Conservation (phyloP, 2,113 vertebrate genomes). For the Sylvilagus bachmani region DNA sequence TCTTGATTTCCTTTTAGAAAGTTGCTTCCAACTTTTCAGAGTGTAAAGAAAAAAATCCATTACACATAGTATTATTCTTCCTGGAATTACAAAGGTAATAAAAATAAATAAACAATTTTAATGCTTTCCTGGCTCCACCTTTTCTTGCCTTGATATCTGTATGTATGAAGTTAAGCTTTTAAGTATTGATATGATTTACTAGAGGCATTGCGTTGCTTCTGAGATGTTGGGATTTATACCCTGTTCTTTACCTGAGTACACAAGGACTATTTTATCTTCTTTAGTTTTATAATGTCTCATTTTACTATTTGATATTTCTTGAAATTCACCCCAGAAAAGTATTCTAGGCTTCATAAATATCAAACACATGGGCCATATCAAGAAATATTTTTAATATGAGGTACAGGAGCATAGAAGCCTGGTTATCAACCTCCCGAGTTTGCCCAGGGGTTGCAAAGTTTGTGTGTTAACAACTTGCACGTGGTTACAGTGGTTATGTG, state of each 20-base stretch:
- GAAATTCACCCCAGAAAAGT: conserved; percentile 2
- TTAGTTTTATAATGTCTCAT: not conserved
- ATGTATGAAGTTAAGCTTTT: not conserved
- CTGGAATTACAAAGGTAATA: not conserved
- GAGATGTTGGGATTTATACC: not conserved
- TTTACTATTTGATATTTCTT: not conserved
- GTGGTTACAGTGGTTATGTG: not conserved
- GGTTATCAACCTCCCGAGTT: not conserved
- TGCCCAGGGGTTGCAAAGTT: not conserved
- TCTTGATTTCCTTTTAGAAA: conserved; percentile 42
- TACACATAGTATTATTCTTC: not conserved
- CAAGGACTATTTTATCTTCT: not conserved
- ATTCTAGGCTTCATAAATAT: too few species aligned
- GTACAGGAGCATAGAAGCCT: not conserved
- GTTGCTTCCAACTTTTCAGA: conserved; percentile 34
- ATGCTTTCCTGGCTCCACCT: not conserved
- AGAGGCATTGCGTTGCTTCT: not conserved
- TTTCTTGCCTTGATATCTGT: conserved; percentile 1
- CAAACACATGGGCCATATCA: not conserved
- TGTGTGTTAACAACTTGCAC: not conserved
- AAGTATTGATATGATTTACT: not conserved
- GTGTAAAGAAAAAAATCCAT: not conserved
- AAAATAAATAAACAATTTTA: conserved; percentile 25
- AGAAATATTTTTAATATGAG: conserved; percentile 14
- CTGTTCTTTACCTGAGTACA: not conserved